A percentile compares a stretch with the other conserved stretches of the same genome.
These are phyloP conservation scores for Trachelus iudaicus DNA, from an alignment of 2,888 invertebrate genomes.

Conservation along the genomic window DNA sequence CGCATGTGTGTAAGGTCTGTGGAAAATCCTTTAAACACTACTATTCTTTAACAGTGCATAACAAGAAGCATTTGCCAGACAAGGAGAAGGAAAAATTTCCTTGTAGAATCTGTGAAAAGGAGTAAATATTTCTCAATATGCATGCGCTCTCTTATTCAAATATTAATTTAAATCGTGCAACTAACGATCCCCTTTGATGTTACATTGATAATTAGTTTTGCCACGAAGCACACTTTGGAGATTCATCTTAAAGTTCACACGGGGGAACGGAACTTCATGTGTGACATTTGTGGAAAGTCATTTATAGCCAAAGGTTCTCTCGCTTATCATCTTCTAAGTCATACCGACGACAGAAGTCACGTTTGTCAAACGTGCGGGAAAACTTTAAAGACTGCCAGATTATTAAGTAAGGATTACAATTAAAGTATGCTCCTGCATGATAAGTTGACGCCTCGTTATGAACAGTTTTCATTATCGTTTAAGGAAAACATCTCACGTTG, in stretches of 20 bases:
- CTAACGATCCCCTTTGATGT: background rate
- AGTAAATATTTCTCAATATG: slow-evolving; percentile 36
- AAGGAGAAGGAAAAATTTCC: slow-evolving; percentile 43
- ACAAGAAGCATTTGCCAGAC: slow-evolving; percentile 45
- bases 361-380: slow-evolving; percentile 44
- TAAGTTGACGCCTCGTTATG: background rate
- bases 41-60: slow-evolving; percentile 46
- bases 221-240: slow-evolving; percentile 45
- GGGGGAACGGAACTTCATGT: slow-evolving; percentile 52
- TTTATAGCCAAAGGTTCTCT: slow-evolving; percentile 52
- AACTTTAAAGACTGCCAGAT: slow-evolving; percentile 25
- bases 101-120: slow-evolving; percentile 45
- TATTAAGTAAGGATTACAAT: slow-evolving; percentile 16
- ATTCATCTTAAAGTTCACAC: slow-evolving; percentile 52
- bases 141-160: background rate
- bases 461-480: background rate
- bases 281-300: slow-evolving; percentile 54
- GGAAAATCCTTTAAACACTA: slow-evolving; percentile 51
- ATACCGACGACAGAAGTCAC: slow-evolving; percentile 43
- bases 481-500: slow-evolving; percentile 15
- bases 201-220: slow-evolving; percentile 34
- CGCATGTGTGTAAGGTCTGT: slow-evolving; percentile 44
- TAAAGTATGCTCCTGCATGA: background rate
- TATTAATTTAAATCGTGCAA: background rate
- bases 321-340: slow-evolving; percentile 46